Percentiles rank a stretch among this genome's conserved stretches.
These are phyloP conservation scores for Drosophila borealis DNA, from an alignment of 2,888 invertebrate species.

Conservation along the genomic window DNA sequence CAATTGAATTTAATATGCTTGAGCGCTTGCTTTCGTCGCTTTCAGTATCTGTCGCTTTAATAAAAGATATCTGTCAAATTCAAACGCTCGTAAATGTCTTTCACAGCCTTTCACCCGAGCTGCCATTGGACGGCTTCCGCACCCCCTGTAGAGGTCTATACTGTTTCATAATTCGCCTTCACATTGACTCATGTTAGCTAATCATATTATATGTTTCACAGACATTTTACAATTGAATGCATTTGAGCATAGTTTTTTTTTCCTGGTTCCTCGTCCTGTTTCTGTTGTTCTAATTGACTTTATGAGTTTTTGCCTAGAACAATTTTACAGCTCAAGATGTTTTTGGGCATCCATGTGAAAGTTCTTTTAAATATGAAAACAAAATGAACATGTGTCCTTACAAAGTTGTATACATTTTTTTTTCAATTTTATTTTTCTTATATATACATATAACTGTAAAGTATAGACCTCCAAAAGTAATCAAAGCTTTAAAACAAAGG, in stretches of 20 bases:
- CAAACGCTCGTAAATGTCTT: slow-evolving; percentile 76
- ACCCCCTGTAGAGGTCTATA: slow-evolving; percentile 13
- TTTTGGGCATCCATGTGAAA: background rate
- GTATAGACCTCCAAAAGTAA: too few species aligned
- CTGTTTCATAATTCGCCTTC: slow-evolving; percentile 51
- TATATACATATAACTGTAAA: too few species aligned
- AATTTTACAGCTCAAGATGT: background rate
- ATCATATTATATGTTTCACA: slow-evolving; percentile 62
- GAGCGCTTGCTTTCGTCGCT: slow-evolving; percentile 51
- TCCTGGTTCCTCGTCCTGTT: background rate
- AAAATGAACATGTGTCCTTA: too few species aligned
- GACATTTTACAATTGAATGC: slow-evolving; percentile 65
- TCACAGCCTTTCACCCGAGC: slow-evolving; percentile 36
- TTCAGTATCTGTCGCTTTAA: slow-evolving; percentile 66
- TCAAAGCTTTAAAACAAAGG: too few species aligned
- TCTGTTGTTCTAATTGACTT: slow-evolving; percentile 1
- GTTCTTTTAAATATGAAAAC: background rate
- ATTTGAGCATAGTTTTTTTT: slow-evolving; percentile 29
- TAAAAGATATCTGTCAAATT: slow-evolving; percentile 79
- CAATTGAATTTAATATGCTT: slow-evolving; percentile 61
- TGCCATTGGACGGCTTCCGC: slow-evolving; percentile 9
- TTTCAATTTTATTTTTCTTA: too few species aligned
- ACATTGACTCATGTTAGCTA: slow-evolving; percentile 47
- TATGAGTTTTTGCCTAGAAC: slow-evolving; percentile 2
- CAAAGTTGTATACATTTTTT: too few species aligned